Evolutionary conservation across 1,140 invertebrate species (phyloP).

Genomic region (Akabosia matsudoensis): DNA sequence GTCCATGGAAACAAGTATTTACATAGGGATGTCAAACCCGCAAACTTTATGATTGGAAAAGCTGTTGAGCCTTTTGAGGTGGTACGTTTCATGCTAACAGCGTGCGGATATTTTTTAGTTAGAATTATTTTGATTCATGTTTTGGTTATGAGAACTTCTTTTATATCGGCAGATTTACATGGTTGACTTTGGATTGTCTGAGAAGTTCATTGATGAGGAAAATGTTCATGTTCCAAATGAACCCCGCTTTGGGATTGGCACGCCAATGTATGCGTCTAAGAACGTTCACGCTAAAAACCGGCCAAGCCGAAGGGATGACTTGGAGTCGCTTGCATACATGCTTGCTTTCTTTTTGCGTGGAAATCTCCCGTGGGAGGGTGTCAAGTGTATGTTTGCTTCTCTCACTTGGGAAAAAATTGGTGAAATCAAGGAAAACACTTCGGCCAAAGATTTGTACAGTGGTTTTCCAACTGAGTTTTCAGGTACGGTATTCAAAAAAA

Average conservation of each 20-base stretch:
- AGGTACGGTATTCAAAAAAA: no score
- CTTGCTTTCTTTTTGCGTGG: constrained; percentile 67
- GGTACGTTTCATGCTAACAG: no score
- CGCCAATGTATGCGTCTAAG: constrained; percentile 57
- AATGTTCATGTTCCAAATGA: constrained; percentile 58
- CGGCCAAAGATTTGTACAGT: constrained; percentile 39
- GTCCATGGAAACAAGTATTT: constrained; percentile 64
- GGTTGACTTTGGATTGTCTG: constrained; percentile 67
- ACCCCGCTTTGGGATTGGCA: background rate
- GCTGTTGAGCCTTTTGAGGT: constrained; percentile 53
- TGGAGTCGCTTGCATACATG: constrained; percentile 66
- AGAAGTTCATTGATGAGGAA: constrained; percentile 61
- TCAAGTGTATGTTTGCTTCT: constrained; percentile 62
- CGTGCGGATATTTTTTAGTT: no score
- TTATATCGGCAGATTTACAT: constrained; percentile 49
- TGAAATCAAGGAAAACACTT: constrained; percentile 67
- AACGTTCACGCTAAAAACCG: constrained; percentile 60
- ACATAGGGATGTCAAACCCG: constrained; percentile 61
- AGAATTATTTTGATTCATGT: no score
- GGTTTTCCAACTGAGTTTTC: background rate
- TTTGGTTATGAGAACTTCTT: background rate
- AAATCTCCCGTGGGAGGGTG: constrained; percentile 61
- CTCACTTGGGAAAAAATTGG: constrained; percentile 66
- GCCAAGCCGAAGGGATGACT: constrained; percentile 59
- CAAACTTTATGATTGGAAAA: constrained; percentile 64